Percentiles rank a stretch among this genome's conserved stretches.
Evolutionary conservation across 1,140 invertebrate genomes (phyloP).

Genomic region (Arion vulgaris): DNA sequence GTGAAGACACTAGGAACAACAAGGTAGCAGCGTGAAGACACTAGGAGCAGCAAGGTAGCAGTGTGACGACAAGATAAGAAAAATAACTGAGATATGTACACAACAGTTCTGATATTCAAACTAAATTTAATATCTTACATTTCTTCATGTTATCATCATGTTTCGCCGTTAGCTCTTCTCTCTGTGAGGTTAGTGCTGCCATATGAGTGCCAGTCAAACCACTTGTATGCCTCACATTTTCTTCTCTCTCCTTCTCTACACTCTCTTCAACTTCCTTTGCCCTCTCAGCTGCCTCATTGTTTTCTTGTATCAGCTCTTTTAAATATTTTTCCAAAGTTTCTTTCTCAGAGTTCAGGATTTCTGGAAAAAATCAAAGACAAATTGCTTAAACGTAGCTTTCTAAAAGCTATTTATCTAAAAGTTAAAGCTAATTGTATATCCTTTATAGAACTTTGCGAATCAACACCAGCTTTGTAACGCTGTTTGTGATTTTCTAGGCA

Average conservation of each 20-base stretch:
- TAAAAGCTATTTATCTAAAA: not conserved
- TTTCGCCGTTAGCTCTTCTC: constrained; percentile 25
- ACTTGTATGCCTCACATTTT: not conserved
- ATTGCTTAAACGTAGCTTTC: not conserved
- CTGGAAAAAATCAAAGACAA: too few relatives aligned
- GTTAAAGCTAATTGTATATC: too few relatives aligned
- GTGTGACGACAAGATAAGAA: too few relatives aligned
- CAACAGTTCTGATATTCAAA: too few relatives aligned
- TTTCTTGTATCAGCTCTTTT: constrained; percentile 40
- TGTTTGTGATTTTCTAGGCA: too few relatives aligned
- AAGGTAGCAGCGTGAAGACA: too few relatives aligned
- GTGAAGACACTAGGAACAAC: too few relatives aligned
- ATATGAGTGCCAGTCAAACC: constrained; percentile 24
- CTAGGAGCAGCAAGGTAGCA: too few relatives aligned
- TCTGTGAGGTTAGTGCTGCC: constrained; percentile 20
- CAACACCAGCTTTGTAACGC: too few relatives aligned
- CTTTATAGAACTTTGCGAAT: too few relatives aligned
- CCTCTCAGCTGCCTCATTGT: constrained; percentile 30
- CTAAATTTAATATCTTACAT: constrained; percentile 26
- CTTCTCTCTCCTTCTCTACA: constrained; percentile 1
- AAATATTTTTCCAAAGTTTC: constrained; percentile 54
- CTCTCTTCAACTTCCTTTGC: constrained; percentile 7
- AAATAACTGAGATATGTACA: too few relatives aligned
- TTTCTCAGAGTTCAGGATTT: constrained; percentile 53
- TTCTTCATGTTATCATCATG: constrained; percentile 32